Evolutionary conservation across 1,140 invertebrate species (phyloP).

Genomic region (Drosophila gunungcola): DNA sequence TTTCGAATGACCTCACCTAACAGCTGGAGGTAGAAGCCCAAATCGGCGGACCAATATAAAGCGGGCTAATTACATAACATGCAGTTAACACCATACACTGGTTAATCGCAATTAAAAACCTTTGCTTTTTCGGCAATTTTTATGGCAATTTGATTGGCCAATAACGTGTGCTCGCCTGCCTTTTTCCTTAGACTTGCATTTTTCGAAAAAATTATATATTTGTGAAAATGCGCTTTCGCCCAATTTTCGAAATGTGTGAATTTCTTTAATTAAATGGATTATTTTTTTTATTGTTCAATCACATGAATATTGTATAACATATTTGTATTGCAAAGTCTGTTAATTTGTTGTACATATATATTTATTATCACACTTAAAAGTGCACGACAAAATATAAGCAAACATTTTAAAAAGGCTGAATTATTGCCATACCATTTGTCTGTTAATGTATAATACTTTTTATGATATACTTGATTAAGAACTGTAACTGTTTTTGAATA

Average conservation of each 20-base stretch:
- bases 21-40: conserved; percentile 24
- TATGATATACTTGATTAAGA: too few species aligned
- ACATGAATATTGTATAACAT: not conserved
- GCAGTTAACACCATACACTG: conserved; percentile 18
- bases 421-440: not conserved
- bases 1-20: conserved; percentile 23
- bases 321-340: not conserved
- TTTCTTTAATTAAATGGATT: not conserved
- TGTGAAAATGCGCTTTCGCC: not conserved
- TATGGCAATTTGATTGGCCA: conserved; percentile 23
- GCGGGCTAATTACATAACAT: conserved; percentile 44
- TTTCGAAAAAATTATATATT: conserved; percentile 4
- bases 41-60: conserved; percentile 14
- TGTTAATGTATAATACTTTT: too few species aligned
- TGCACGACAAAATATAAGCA: not conserved
- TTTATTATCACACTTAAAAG: conserved; percentile 4
- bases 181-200: conserved; percentile 7
- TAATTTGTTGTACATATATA: not conserved
- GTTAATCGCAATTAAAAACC: conserved; percentile 31
- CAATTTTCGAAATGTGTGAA: not conserved
- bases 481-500: not conserved
- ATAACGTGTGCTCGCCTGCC: conserved; percentile 22
- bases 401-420: not conserved
- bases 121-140: conserved; percentile 24
- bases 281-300: not conserved